These are phyloP conservation scores for Geophilus truncorum DNA, from an alignment of 2,888 invertebrate species.

Conservation along the genomic window DNA sequence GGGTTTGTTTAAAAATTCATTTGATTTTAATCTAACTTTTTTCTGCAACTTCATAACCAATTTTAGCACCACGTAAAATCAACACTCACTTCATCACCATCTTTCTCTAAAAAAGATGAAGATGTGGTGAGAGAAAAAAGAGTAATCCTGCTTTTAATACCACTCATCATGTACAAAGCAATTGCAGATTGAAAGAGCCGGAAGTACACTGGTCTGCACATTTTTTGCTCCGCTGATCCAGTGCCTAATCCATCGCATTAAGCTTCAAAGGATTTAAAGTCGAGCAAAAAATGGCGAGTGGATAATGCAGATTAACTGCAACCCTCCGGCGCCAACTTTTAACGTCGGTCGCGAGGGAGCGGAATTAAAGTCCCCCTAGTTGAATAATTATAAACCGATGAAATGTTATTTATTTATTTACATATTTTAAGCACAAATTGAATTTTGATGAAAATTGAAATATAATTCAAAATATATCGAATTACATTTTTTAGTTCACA, in stretches of 20 bases:
- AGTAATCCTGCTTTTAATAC: too few species aligned
- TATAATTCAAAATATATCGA: background rate
- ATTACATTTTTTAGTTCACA: too few species aligned
- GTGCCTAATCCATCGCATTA: background rate
- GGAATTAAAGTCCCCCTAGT: background rate
- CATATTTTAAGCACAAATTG: background rate
- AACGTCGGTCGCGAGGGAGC: background rate
- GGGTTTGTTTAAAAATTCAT: too few species aligned
- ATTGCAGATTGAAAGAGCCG: background rate
- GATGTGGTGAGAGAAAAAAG: too few species aligned
- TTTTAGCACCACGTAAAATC: too few species aligned
- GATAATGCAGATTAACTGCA: background rate
- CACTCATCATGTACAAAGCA: background rate
- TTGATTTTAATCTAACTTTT: too few species aligned
- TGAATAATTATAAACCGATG: background rate
- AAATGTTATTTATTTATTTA: background rate
- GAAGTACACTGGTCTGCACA: background rate
- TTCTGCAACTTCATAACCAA: too few species aligned
- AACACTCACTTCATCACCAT: too few species aligned
- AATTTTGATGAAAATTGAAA: too few species aligned
- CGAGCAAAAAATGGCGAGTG: background rate
- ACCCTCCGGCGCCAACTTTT: too few species aligned
- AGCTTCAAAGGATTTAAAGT: background rate
- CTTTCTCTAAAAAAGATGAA: too few species aligned
- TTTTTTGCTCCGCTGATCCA: background rate